Evolutionary conservation across 2,888 invertebrate genomes (phyloP).

Genomic region (Noctua janthina): DNA sequence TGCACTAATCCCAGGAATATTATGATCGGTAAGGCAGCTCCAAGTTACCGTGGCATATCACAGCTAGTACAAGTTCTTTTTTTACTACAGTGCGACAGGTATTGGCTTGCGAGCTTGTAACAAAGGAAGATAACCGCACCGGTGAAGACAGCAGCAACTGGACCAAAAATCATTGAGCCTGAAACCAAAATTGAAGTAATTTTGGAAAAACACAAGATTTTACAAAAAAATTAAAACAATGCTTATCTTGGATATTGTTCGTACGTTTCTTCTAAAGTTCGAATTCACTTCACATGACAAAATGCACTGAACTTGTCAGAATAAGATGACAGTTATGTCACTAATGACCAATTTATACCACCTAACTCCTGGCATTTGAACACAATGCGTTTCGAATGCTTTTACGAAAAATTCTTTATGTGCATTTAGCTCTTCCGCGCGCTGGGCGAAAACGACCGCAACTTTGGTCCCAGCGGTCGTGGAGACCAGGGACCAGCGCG

Average conservation of each 20-base stretch:
- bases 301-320: slow-evolving; percentile 20
- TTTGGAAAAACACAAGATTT: slow-evolving; percentile 72
- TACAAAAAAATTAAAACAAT: slow-evolving; percentile 52
- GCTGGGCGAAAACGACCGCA: background rate
- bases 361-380: background rate
- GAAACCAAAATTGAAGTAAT: slow-evolving; percentile 78
- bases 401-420: background rate
- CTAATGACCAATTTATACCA: background rate
- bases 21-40: background rate
- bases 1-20: background rate
- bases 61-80: slow-evolving; percentile 18
- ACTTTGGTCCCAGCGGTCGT: background rate
- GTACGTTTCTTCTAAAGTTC: slow-evolving; percentile 33
- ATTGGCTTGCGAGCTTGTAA: slow-evolving; percentile 25
- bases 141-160: slow-evolving; percentile 15
- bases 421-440: background rate
- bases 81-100: slow-evolving; percentile 35
- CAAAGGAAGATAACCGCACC: slow-evolving; percentile 36
- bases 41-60: slow-evolving; percentile 24
- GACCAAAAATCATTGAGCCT: slow-evolving; percentile 64
- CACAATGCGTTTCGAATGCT: background rate
- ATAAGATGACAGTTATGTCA: slow-evolving; percentile 18
- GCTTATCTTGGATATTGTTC: slow-evolving; percentile 67
- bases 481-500: too few relatives aligned
- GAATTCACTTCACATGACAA: slow-evolving; percentile 30